Conservation (phyloP, 2,888 invertebrate genomes). For the Ditula angustiorana region DNA sequence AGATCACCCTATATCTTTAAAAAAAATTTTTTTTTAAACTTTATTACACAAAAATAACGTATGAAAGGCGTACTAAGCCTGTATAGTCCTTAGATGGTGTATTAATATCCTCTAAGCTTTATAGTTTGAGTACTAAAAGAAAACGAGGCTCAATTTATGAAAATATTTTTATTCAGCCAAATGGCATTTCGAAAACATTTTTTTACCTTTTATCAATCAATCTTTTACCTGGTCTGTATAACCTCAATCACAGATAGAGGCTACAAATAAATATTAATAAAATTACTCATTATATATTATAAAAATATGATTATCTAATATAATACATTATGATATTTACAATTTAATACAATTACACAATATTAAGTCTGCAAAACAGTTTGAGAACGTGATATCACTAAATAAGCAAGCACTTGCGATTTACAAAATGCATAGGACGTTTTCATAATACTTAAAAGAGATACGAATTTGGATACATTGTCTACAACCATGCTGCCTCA, state of each 20-base stretch:
- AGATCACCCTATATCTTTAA: no score
- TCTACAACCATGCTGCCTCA: conserved; percentile 51
- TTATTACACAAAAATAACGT: no score
- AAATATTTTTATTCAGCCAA: conserved; percentile 67
- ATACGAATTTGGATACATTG: conserved; percentile 28
- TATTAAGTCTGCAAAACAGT: conserved; percentile 21
- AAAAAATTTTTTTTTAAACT: no score
- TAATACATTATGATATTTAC: conserved; percentile 61
- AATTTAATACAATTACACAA: conserved; percentile 54
- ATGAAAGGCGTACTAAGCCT: no score
- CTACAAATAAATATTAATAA: conserved; percentile 47
- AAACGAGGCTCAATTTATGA: conserved; percentile 46
- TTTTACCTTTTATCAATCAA: conserved; percentile 44
- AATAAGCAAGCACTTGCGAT: conserved; percentile 47
- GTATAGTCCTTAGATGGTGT: no score
- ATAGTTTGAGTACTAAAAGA: neutral
- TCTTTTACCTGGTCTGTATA: conserved; percentile 41
- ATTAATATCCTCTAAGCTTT: no score
- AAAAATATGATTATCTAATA: conserved; percentile 67
- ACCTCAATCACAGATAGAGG: conserved; percentile 39
- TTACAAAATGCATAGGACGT: conserved; percentile 48
- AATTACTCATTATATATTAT: conserved; percentile 57
- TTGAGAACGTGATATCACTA: conserved; percentile 22
- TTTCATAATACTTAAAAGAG: conserved; percentile 33
- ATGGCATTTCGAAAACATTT: conserved; percentile 62